Conservation (phyloP, 2,888 invertebrate genomes). For the Oxyscelio sp. region DNA sequence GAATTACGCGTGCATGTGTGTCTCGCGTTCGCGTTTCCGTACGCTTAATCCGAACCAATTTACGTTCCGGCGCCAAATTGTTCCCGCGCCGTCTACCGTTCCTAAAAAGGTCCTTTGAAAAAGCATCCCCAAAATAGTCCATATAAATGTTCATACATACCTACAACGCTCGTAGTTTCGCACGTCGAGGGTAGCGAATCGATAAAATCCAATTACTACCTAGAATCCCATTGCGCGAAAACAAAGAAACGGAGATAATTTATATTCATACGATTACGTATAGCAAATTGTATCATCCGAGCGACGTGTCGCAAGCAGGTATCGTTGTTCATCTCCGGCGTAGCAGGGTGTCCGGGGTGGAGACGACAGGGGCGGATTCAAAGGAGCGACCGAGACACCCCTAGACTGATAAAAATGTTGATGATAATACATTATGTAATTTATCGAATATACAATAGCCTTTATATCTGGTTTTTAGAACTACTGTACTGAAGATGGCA, state of each 20-base stretch:
- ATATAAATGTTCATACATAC: slow-evolving; percentile 47
- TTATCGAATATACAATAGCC: too few relatives aligned
- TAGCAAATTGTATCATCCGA: too few relatives aligned
- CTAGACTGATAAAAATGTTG: too few relatives aligned
- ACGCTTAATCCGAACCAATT: slow-evolving; percentile 18
- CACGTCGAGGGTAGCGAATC: slow-evolving; percentile 59
- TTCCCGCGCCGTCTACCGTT: slow-evolving; percentile 46
- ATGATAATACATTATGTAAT: too few relatives aligned
- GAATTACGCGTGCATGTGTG: not conserved
- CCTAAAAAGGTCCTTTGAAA: slow-evolving; percentile 65
- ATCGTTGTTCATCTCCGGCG: too few relatives aligned
- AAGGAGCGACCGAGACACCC: too few relatives aligned
- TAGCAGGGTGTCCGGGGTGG: too few relatives aligned
- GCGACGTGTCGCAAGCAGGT: too few relatives aligned
- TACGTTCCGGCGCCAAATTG: slow-evolving; percentile 53
- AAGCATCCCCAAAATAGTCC: slow-evolving; percentile 51
- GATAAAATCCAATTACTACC: slow-evolving; percentile 69
- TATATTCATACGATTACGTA: too few relatives aligned
- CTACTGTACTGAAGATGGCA: too few relatives aligned
- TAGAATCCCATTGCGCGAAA: slow-evolving; percentile 63
- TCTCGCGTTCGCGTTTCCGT: not conserved
- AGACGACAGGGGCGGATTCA: too few relatives aligned
- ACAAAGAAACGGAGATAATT: slow-evolving; percentile 71
- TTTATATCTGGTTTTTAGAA: too few relatives aligned
- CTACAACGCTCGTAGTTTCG: slow-evolving; percentile 31